Conservation (phyloP, 2,888 invertebrate species). For the Thumatha senex region DNA sequence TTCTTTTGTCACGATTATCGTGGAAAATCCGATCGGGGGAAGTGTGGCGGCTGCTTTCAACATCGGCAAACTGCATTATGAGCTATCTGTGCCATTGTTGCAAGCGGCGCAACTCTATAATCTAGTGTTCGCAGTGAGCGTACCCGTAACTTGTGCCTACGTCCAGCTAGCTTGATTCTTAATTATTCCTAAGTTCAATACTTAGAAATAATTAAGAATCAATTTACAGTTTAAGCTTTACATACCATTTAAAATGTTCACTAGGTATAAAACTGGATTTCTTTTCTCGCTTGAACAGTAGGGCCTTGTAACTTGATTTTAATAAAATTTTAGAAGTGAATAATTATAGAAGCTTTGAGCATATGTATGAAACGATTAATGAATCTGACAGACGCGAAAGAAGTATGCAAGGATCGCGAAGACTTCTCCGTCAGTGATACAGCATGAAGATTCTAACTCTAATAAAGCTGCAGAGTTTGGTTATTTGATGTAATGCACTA, state of each 20-base stretch:
- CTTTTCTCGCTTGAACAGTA: too few species aligned
- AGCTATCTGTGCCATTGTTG: slow-evolving; percentile 75
- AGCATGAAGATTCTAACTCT: too few species aligned
- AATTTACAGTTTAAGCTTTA: slow-evolving; percentile 23
- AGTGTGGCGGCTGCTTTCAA: slow-evolving; percentile 77
- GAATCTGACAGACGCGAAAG: too few species aligned
- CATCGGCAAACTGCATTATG: slow-evolving; percentile 80
- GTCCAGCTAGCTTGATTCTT: slow-evolving; percentile 11
- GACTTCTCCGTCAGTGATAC: too few species aligned
- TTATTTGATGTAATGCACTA: too few species aligned
- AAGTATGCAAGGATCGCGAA: too few species aligned
- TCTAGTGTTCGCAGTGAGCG: slow-evolving; percentile 52
- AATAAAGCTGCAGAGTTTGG: too few species aligned
- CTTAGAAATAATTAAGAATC: slow-evolving; percentile 26
- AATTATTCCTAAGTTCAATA: slow-evolving; percentile 4
- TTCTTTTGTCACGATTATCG: slow-evolving; percentile 83
- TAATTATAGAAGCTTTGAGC: too few species aligned
- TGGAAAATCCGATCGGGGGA: slow-evolving; percentile 80
- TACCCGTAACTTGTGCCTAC: slow-evolving; percentile 42
- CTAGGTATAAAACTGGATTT: too few species aligned
- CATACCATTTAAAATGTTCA: slow-evolving; percentile 15
- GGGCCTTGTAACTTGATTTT: too few species aligned
- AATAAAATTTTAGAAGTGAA: too few species aligned
- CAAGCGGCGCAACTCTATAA: slow-evolving; percentile 58
- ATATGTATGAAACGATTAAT: too few species aligned